Evolutionary conservation across 2,797 vertebrate genomes (phyloP).

Genomic region (Clamator glandarius): DNA sequence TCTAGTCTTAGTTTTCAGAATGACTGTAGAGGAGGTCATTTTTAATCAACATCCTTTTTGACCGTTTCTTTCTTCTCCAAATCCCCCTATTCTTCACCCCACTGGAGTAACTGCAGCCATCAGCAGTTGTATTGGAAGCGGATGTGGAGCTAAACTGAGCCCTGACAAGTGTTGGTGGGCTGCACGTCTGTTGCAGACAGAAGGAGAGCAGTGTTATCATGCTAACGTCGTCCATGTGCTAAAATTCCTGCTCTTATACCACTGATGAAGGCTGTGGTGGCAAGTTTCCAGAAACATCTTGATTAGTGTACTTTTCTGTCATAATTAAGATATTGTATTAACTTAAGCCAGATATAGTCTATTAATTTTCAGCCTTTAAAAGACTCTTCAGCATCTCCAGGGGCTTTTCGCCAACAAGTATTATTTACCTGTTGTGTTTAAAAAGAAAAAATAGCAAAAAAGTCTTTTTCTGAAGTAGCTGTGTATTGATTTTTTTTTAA

Average conservation of each 20-base stretch:
- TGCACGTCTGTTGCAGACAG: not conserved
- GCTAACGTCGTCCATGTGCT: not conserved
- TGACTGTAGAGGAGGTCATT: not conserved
- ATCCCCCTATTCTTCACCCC: not conserved
- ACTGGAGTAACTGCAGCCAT: not conserved
- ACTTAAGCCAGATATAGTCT: not conserved
- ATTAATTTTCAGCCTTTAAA: not conserved
- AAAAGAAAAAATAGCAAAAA: not conserved
- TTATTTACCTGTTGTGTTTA: not conserved
- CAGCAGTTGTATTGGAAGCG: not conserved
- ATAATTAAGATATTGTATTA: not conserved
- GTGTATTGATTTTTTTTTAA: not conserved
- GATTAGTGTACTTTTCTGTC: not conserved
- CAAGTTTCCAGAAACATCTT: not conserved
- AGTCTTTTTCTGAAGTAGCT: not conserved
- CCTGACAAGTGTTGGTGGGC: not conserved
- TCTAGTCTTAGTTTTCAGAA: constrained; percentile 30
- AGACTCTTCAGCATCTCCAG: not conserved
- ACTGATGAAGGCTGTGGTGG: not conserved
- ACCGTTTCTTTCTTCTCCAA: not conserved
- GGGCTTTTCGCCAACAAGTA: not conserved
- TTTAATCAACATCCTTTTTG: not conserved
- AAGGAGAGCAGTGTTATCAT: not conserved
- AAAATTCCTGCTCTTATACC: not conserved
- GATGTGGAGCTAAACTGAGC: not conserved